Evolutionary conservation across 2,113 vertebrate genomes (phyloP).

Genomic region (Procavia capensis): DNA sequence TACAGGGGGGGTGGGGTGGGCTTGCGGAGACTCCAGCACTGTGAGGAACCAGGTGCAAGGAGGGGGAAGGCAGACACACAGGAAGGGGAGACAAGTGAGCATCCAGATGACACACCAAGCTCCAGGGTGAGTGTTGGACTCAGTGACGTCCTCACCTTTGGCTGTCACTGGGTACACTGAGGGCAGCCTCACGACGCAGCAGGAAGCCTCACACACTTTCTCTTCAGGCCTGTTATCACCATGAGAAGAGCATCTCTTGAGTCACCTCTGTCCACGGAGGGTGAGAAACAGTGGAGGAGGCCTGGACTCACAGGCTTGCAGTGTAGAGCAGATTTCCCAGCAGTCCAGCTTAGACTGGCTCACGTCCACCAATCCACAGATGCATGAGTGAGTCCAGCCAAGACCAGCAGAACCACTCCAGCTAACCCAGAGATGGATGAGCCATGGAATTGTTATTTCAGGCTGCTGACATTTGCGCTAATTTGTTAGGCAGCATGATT

Average conservation of each 20-base stretch:
- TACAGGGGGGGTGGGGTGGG: neutral
- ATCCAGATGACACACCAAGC: neutral
- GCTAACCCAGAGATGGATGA: neutral
- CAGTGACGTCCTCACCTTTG: neutral
- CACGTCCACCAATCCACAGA: neutral
- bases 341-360: accelerated
- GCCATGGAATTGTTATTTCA: neutral
- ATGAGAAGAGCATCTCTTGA: neutral
- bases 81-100: neutral
- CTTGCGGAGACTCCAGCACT: neutral
- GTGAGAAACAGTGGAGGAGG: neutral
- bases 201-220: too few relatives aligned
- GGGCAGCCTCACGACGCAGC: neutral
- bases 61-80: neutral
- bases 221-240: neutral
- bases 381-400: neutral
- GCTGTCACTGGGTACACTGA: neutral
- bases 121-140: neutral
- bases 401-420: neutral
- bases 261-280: neutral
- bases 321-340: neutral
- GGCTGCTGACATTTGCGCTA: neutral
- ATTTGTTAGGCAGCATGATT: neutral
- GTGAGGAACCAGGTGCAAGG: neutral
- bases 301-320: neutral